Evolutionary conservation across 1,140 invertebrate genomes (phyloP), one percentile per base, ranked within the genome.

Genomic region (Micrasema longulum): DNA sequence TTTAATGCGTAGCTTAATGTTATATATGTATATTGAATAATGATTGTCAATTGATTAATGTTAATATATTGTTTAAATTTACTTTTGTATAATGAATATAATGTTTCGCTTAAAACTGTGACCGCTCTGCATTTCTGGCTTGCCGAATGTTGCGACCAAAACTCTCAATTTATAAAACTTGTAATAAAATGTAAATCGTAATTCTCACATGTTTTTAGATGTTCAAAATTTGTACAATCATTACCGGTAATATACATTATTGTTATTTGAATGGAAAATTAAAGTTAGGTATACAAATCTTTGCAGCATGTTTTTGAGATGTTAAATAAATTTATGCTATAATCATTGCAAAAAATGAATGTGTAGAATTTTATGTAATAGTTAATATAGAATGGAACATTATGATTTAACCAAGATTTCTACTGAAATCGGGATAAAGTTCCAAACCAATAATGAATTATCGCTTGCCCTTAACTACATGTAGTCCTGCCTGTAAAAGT

Each of bases 151-250:
- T 67, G 72, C 64, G 72, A 74, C 72, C 72, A 71, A 74, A 67
- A 70, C 64, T 74, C 67, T 74, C 68, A 74, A 71, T 74, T 69
- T 69, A 71, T 64, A 69, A 71, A 74, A 64, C 55, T 63, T 60
- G 69, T 69, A 23, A 69, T 65, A 57, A 74, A 55, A 69, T 73
- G 38, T 57, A 62, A 68, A 43, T 52, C 45, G 60, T 64, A 73
- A 74, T 55, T 55, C 55, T 69, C 65, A 55, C 69, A 74, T 31
- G 35, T 75, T 75, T 60, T 69, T 75, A 75, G 73, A 75, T 71
- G 73, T 75, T 75, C 73, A 75, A 75, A 74, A 64, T 75, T 71
- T 69, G 73, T 75, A 75, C 73, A 75, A 75, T 75, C 73, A 75
- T 75, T 75, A 75, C 50, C 72, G 63, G 68, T 74, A 71, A 70